Percentiles rank a stretch among this genome's conserved stretches.
phyloP scores from a whole-genome alignment of 2,113 vertebrate genomes.

The Eira barbara region DNA sequence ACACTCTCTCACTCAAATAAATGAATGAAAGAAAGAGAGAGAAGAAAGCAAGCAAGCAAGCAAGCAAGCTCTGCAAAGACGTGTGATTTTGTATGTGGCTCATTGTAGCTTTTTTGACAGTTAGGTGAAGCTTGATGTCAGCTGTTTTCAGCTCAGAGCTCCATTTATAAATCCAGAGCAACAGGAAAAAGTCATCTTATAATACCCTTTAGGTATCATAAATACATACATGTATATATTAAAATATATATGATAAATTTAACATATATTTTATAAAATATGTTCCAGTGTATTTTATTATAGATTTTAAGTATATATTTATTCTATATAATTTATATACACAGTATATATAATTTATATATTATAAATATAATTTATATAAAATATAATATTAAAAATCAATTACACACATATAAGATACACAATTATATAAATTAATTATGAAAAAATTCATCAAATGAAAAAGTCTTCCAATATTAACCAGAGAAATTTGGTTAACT shows the following conservation, averaged over 20 bases:
- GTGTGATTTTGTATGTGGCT: neutral
- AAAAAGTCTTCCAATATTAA: neutral
- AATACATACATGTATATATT: neutral
- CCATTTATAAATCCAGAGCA: neutral
- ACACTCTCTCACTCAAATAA: neutral
- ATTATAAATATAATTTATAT: neutral
- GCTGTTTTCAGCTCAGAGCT: neutral
- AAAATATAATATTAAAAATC: neutral
- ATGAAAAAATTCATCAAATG: neutral
- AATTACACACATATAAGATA: neutral
- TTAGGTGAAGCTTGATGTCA: neutral
- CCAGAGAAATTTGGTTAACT: neutral
- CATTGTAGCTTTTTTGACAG: neutral
- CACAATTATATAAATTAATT: neutral
- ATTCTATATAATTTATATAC: neutral
- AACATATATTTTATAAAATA: neutral
- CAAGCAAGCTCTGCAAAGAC: neutral
- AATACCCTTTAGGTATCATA: neutral
- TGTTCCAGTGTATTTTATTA: neutral
- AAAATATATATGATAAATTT: neutral
- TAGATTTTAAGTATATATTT: neutral
- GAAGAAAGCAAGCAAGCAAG: too few relatives aligned
- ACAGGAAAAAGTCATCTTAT: neutral
- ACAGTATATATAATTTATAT: neutral
- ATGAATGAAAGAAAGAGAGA: neutral